phyloP scores from a whole-genome alignment of 2,888 invertebrate genomes.

The Hirtodrosophila alboralis region DNA sequence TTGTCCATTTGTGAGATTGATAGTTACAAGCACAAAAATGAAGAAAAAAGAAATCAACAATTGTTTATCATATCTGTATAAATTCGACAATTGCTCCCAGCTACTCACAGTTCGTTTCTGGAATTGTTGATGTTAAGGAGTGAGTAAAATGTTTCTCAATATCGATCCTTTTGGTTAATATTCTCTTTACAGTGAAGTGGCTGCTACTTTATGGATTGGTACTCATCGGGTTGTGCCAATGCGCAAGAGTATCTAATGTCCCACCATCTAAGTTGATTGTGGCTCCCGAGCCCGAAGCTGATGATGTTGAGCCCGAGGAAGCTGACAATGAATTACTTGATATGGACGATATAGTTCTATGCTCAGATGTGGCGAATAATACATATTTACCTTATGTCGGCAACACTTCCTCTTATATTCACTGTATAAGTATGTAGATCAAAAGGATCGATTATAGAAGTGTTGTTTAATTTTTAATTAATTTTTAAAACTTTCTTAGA shows the following conservation, averaged over 20 bases:
- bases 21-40: conserved; percentile 15
- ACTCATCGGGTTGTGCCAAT: conserved; percentile 21
- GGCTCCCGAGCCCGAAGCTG: conserved; percentile 34
- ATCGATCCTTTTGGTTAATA: not conserved
- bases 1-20: conserved; percentile 28
- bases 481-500: not conserved
- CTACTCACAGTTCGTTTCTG: conserved; percentile 33
- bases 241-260: not conserved
- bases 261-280: conserved; percentile 17
- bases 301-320: conserved; percentile 10
- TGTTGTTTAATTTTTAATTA: no score
- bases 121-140: conserved; percentile 40
- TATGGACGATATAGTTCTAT: conserved; percentile 53
- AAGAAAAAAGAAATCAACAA: conserved; percentile 13
- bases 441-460: no score
- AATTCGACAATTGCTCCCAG: conserved; percentile 30
- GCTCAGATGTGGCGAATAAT: conserved; percentile 46
- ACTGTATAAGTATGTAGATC: conserved; percentile 62
- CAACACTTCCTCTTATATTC: conserved; percentile 55
- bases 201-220: conserved; percentile 27
- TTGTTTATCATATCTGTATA: conserved; percentile 41
- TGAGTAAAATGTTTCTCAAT: conserved; percentile 19
- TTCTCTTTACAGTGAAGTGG: conserved; percentile 32
- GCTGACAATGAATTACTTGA: not conserved
- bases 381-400: conserved; percentile 54